Evolutionary conservation across 2,113 vertebrate genomes (phyloP).

Genomic region (Leuciscus idus): DNA sequence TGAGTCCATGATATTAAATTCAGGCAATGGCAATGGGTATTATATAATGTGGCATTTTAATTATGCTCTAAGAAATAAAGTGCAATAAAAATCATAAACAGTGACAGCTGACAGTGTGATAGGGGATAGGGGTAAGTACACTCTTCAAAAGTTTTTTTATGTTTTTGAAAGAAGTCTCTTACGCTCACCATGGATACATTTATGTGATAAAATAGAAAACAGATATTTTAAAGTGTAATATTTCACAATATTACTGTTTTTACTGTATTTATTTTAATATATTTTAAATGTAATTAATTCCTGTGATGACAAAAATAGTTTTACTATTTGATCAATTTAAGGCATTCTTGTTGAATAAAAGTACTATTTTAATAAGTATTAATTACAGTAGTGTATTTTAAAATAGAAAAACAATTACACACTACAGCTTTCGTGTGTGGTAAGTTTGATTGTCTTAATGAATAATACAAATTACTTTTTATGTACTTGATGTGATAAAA

Average conservation of each 20-base stretch:
- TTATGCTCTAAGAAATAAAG: not conserved
- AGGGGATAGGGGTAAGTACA: too few species aligned
- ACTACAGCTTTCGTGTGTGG: too few species aligned
- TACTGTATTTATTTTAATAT: not conserved
- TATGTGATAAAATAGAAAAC: not conserved
- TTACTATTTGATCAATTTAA: not conserved
- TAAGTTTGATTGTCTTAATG: not conserved
- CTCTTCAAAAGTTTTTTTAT: not conserved
- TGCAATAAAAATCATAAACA: not conserved
- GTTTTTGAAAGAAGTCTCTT: not conserved
- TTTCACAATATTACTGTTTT: not conserved
- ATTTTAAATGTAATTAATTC: not conserved
- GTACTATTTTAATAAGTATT: not conserved
- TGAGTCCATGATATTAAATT: not conserved
- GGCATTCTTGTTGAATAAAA: not conserved
- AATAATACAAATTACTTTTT: not conserved
- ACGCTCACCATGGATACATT: not conserved
- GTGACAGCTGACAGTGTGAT: too few species aligned
- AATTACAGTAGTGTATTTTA: too few species aligned
- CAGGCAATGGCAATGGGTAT: not conserved
- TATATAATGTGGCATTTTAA: not conserved
- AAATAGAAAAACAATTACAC: not conserved
- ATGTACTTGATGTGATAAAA: not conserved
- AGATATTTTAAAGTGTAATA: not conserved
- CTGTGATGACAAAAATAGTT: not conserved